A percentile compares a stretch with the other conserved stretches of the same genome.
These are phyloP conservation scores for Acanthopagrus latus DNA, from an alignment of 2,797 vertebrate genomes.

Conservation along the genomic window DNA sequence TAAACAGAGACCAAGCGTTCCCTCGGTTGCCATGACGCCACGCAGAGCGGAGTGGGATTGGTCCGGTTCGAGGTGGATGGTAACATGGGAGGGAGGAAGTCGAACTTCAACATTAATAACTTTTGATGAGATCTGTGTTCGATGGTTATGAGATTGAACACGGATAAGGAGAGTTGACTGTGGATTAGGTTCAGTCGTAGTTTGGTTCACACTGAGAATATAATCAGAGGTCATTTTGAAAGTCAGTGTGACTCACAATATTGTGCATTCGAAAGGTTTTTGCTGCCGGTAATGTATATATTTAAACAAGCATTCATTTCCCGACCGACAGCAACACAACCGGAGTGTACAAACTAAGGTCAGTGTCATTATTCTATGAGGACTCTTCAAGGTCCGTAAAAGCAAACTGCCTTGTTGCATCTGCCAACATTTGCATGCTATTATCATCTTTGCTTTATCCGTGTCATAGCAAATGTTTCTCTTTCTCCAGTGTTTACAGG, in stretches of 20 bases:
- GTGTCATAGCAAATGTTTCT: conserved; percentile 85
- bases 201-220: conserved; percentile 16
- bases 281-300: background rate
- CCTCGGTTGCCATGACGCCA: conserved; percentile 82
- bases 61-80: conserved; percentile 46
- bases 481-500: conserved; percentile 85
- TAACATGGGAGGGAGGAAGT: conserved; percentile 75
- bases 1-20: conserved; percentile 87
- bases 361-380: conserved; percentile 69
- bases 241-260: conserved; percentile 24
- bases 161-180: conserved; percentile 53
- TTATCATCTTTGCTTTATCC: conserved; percentile 85
- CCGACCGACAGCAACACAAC: background rate
- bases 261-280: conserved; percentile 7
- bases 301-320: background rate
- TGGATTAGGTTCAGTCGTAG: conserved; percentile 59
- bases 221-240: conserved; percentile 25
- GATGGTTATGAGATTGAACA: conserved; percentile 56
- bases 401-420: conserved; percentile 79
- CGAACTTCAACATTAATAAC: conserved; percentile 78
- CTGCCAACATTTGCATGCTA: conserved; percentile 84
- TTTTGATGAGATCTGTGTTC: conserved; percentile 68
- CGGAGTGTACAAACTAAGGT: conserved; percentile 43
- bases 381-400: conserved; percentile 78
- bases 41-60: conserved; percentile 42